A percentile compares a stretch with the other conserved stretches of the same genome.
These are phyloP conservation scores for Macaca fascicularis DNA, from an alignment of 2,113 vertebrate species.

Conservation along the genomic window T2T-MFA8v1.1 NC_088379.1:69990001-69990500, in stretches of 20 bases:
- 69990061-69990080: background rate
- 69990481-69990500: background rate
- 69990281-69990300: background rate
- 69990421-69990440: background rate
- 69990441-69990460: background rate
- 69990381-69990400: background rate
- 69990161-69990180: background rate
- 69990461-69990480: background rate
- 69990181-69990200: background rate
- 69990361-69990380: background rate
- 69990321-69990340: background rate
- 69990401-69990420: background rate
- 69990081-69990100: background rate
- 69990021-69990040: conserved; percentile 21
- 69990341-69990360: background rate
- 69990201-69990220: background rate
- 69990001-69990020: conserved; percentile 27
- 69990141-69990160: background rate
- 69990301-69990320: background rate
- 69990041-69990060: background rate
- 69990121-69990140: background rate
- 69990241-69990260: background rate
- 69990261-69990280: background rate
- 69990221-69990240: background rate
- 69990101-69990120: background rate